Evolutionary conservation across 1,140 invertebrate species (phyloP), one percentile per base, ranked within the genome.

Genomic region (Magallana gigas): DNA sequence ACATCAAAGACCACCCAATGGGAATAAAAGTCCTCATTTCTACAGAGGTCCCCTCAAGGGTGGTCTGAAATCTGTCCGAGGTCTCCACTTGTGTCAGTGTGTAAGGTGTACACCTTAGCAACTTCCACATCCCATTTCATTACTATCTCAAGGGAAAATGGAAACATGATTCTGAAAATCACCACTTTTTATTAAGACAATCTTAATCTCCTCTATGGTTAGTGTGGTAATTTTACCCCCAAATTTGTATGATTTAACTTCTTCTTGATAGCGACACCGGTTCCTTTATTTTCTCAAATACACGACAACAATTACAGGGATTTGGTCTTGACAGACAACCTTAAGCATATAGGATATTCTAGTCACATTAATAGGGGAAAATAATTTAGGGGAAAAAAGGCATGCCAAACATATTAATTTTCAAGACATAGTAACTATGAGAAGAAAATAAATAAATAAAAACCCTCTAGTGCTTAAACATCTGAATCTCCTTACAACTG

Each of bases 1-100:
- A 76, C 68, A 76, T 76, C 68, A 76, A 76, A 76, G 68, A 76
- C 68, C 68, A 76, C 68, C 68, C 68, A 76, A 12, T 29, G 18
- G 23, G 18, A 76, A 9, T 18, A 76, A 64, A 64, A 76, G 68
- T 76, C 68, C 68, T 76, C 68, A 76, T 11, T 76, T 76, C 23
- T 11, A 4, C 23, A 76, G 36, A 29, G 23, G 68, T 29, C 68
- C 68, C 68, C 68, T 11, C 68, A 36, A 76, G 68, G 68, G 68
- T 76, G 68, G 68, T 76, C 68, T 76, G 64, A 76, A 76, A 76
- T 29, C 68, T 29, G 23, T 29, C 68, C 68, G 12, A 76, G n/a
- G 23, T 76, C 68, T 29, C 36, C 23, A 8, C 68, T 76, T 71
- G 18, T 62, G n/a, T 64, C 68, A 76, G 68, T 76, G 68, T 76